A percentile compares a stretch with the other conserved stretches of the same genome.
These are phyloP conservation scores for Tetramorium alpestre DNA, from an alignment of 1,140 invertebrate species.

Conservation along the genomic window DNA sequence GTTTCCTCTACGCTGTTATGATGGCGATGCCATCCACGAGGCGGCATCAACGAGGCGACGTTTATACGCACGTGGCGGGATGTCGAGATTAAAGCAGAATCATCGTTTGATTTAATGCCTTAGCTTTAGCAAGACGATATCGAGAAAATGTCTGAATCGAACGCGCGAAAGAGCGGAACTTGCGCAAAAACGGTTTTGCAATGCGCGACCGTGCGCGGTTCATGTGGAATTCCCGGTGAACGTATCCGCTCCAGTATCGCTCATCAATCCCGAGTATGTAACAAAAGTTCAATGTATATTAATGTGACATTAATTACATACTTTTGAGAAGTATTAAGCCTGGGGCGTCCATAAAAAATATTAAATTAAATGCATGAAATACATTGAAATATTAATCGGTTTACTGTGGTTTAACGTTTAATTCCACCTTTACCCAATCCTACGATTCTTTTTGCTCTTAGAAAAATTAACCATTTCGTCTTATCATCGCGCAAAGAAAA, in stretches of 20 bases:
- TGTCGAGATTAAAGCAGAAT: slow-evolving; percentile 26
- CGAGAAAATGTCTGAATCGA: slow-evolving; percentile 57
- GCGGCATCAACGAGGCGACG: slow-evolving; percentile 36
- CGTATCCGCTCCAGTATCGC: slow-evolving; percentile 20
- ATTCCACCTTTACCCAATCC: too few species aligned
- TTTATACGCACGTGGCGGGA: slow-evolving; percentile 30
- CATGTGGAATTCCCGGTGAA: slow-evolving; percentile 45
- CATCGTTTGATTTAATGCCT: slow-evolving; percentile 52
- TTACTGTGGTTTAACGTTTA: too few species aligned
- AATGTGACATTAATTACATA: slow-evolving; percentile 21
- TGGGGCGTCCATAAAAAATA: neutral
- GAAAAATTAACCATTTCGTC: neutral
- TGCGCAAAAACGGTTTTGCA: slow-evolving; percentile 64
- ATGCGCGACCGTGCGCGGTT: neutral
- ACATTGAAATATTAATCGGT: too few species aligned
- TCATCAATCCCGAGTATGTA: slow-evolving; percentile 8
- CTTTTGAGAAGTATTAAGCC: neutral
- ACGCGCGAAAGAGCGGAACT: slow-evolving; percentile 58
- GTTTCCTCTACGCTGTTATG: slow-evolving; percentile 60
- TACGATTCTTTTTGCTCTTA: neutral
- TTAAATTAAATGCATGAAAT: neutral
- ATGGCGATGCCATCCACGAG: slow-evolving; percentile 59
- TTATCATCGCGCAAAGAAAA: neutral
- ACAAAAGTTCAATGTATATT: slow-evolving; percentile 26
- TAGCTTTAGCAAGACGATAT: slow-evolving; percentile 7